Percentiles rank a stretch among this genome's conserved stretches.
These are phyloP conservation scores for Sebastes paucispinis DNA, from an alignment of 2,797 vertebrate genomes.

Conservation along the genomic window DNA sequence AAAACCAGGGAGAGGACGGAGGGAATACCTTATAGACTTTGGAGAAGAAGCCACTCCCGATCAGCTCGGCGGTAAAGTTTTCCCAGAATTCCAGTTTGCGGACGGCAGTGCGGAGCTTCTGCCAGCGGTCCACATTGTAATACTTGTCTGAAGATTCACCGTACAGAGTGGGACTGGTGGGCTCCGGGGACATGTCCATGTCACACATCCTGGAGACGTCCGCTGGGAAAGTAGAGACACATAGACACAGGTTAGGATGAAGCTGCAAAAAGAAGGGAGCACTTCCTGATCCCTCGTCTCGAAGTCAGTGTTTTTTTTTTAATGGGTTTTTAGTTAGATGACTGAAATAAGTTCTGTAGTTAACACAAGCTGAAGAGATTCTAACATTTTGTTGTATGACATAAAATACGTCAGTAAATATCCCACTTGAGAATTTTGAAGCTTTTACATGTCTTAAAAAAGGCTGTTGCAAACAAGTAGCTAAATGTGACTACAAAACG, in stretches of 20 bases:
- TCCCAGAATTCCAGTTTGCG: constrained; percentile 92
- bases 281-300: neutral
- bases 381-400: neutral
- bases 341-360: neutral
- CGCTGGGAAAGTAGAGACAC: constrained; percentile 50
- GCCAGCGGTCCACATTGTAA: constrained; percentile 85
- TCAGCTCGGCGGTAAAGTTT: constrained; percentile 84
- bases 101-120: constrained; percentile 84
- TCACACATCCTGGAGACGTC: constrained; percentile 84
- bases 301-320: no score
- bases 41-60: constrained; percentile 91
- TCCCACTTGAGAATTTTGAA: neutral
- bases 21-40: constrained; percentile 89
- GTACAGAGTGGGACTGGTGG: constrained; percentile 77
- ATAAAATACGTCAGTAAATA: neutral
- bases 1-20: neutral
- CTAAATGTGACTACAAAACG: no score
- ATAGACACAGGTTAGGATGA: neutral
- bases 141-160: constrained; percentile 83
- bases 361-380: neutral
- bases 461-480: no score
- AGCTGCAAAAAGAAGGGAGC: neutral
- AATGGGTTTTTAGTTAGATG: neutral
- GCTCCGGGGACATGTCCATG: constrained; percentile 78
- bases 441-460: no score